These are phyloP conservation scores for Tympanoctomys barrerae DNA, from an alignment of 2,797 vertebrate genomes.

Conservation along the genomic window DNA sequence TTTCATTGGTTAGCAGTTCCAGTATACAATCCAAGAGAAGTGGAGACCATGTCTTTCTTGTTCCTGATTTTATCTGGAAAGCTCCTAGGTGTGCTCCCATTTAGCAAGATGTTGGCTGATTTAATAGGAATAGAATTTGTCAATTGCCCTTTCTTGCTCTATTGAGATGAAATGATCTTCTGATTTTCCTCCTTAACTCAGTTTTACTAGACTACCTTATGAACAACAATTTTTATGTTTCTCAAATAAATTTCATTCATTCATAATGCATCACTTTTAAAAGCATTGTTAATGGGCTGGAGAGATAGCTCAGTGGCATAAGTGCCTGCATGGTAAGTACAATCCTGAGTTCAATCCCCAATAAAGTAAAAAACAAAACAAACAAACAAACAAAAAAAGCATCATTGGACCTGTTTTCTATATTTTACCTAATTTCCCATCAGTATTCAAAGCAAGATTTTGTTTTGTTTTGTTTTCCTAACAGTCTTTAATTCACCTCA, in stretches of 20 bases:
- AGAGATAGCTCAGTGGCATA: too few species aligned
- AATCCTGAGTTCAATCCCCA: too few species aligned
- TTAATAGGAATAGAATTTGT: neutral
- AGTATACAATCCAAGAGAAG: neutral
- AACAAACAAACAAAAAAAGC: neutral
- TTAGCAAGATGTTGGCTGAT: neutral
- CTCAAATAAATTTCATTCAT: slow-evolving; percentile 5
- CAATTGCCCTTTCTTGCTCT: neutral
- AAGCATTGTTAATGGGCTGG: too few species aligned
- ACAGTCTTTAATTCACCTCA: neutral
- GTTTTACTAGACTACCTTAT: neutral
- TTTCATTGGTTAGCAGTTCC: neutral
- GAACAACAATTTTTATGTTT: slow-evolving; percentile 3
- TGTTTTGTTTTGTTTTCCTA: neutral
- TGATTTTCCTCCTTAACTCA: neutral
- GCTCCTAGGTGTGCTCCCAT: neutral
- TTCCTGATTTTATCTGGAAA: slow-evolving; percentile 8
- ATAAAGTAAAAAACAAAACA: too few species aligned
- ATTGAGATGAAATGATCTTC: neutral
- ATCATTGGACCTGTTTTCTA: neutral
- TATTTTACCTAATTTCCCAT: slow-evolving; percentile 16
- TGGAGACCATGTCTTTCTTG: neutral
- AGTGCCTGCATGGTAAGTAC: too few species aligned
- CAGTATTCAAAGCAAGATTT: neutral
- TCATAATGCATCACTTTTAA: neutral